Conservation (phyloP, 1,140 invertebrate species). For the Drosophila mauritiana region DNA sequence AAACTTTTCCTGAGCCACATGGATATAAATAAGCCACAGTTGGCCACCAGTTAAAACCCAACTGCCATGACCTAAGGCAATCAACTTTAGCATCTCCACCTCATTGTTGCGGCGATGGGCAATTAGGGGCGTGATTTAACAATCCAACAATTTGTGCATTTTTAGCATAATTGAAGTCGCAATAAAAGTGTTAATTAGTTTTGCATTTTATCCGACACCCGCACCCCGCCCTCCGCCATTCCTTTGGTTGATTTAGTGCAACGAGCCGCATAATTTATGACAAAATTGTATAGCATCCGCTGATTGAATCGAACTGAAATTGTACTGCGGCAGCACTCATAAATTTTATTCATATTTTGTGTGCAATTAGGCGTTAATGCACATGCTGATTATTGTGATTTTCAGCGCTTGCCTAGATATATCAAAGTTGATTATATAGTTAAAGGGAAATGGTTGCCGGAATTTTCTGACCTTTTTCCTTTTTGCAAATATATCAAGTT, state of each 20-base stretch:
- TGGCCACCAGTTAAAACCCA: slow-evolving; percentile 50
- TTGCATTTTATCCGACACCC: slow-evolving; percentile 52
- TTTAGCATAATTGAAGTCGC: slow-evolving; percentile 80
- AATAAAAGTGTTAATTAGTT: slow-evolving; percentile 83
- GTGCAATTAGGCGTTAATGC: slow-evolving; percentile 43
- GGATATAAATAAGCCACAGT: slow-evolving; percentile 61
- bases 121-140: slow-evolving; percentile 83
- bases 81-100: slow-evolving; percentile 44
- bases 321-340: slow-evolving; percentile 21
- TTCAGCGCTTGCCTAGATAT: slow-evolving; percentile 14
- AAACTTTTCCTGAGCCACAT: slow-evolving; percentile 56
- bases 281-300: slow-evolving; percentile 63
- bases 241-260: slow-evolving; percentile 74
- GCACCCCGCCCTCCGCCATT: background rate
- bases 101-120: slow-evolving; percentile 61
- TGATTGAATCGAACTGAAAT: slow-evolving; percentile 63
- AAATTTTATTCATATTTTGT: slow-evolving; percentile 48
- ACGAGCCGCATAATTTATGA: slow-evolving; percentile 71
- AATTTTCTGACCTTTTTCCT: background rate
- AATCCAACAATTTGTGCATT: slow-evolving; percentile 76
- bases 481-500: no score
- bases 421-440: slow-evolving; percentile 5
- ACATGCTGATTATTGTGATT: slow-evolving; percentile 37
- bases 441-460: background rate
- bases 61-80: slow-evolving; percentile 75